Evolutionary conservation across 2,888 invertebrate species (phyloP).

Genomic region (Hanleya hanleyi): DNA sequence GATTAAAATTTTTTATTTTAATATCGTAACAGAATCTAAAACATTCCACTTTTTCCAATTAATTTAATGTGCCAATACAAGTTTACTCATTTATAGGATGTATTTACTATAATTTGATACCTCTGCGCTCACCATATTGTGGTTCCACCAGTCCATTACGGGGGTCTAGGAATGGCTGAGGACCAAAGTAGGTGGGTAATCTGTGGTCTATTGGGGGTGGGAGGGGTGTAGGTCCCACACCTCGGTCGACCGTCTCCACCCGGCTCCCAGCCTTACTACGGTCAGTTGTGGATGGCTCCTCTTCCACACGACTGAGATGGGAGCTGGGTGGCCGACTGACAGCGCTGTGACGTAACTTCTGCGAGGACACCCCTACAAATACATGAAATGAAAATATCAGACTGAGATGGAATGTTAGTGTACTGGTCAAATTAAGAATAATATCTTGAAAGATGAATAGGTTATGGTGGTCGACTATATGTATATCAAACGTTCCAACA

Average conservation of each 20-base stretch:
- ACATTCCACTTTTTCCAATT: too few species aligned
- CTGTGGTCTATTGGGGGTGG: conserved; percentile 50
- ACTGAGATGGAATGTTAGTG: too few species aligned
- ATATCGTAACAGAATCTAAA: too few species aligned
- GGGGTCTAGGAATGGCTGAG: conserved; percentile 42
- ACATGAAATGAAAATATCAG: too few species aligned
- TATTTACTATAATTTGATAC: not conserved
- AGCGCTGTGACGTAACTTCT: conserved; percentile 40
- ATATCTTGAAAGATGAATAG: too few species aligned
- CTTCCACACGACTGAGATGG: conserved; percentile 59
- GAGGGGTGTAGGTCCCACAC: conserved; percentile 69
- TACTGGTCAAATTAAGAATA: too few species aligned
- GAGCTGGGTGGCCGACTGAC: conserved; percentile 58
- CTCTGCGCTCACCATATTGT: conserved; percentile 43
- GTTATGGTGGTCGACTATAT: too few species aligned
- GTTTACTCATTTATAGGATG: too few species aligned
- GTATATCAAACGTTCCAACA: too few species aligned
- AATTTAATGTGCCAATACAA: too few species aligned
- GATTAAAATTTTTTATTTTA: too few species aligned
- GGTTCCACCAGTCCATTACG: conserved; percentile 54
- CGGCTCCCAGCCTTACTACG: conserved; percentile 28
- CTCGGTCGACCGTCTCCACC: conserved; percentile 69
- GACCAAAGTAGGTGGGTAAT: conserved; percentile 46
- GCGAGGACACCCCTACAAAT: conserved; percentile 11
- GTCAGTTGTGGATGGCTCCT: conserved; percentile 55